phyloP scores from a whole-genome alignment of 2,888 invertebrate species.

The Ectropis crepuscularia region DNA sequence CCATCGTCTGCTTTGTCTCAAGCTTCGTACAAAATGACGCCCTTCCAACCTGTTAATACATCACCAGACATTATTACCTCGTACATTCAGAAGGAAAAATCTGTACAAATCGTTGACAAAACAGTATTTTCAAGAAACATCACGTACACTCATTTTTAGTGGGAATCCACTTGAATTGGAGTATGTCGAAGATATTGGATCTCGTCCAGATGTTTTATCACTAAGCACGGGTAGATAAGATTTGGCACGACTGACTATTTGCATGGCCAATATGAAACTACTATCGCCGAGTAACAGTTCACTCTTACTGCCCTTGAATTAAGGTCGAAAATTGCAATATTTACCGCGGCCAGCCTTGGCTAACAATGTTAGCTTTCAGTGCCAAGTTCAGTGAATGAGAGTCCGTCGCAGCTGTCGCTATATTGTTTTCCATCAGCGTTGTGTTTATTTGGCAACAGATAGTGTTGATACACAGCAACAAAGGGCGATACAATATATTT shows the following conservation, averaged over 20 bases:
- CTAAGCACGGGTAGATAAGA: conserved; percentile 56
- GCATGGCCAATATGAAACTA: conserved; percentile 39
- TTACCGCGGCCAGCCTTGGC: neutral
- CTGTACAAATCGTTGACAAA: conserved; percentile 3
- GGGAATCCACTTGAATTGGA: conserved; percentile 46
- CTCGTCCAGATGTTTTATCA: conserved; percentile 59
- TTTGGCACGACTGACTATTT: conserved; percentile 61
- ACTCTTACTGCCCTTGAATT: conserved; percentile 38
- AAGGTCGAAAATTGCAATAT: conserved; percentile 46
- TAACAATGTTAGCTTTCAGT: conserved; percentile 33
- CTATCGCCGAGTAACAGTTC: conserved; percentile 30
- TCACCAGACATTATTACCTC: neutral
- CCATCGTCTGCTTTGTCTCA: too few relatives aligned
- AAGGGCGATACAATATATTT: neutral
- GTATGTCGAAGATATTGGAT: conserved; percentile 57
- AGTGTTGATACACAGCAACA: conserved; percentile 7
- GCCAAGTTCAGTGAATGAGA: conserved; percentile 54
- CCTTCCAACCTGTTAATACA: too few relatives aligned
- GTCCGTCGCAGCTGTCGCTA: conserved; percentile 48
- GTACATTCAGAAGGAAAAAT: neutral
- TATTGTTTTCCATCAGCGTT: conserved; percentile 27
- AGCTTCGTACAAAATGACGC: too few relatives aligned
- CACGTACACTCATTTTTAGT: conserved; percentile 10
- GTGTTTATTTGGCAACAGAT: conserved; percentile 35
- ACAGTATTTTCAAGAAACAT: conserved; percentile 2